A percentile compares a stretch with the other conserved stretches of the same genome.
These are phyloP conservation scores for Meandrina meandrites DNA, from an alignment of 92 coral and sea anemone genomes.

Conservation along the genomic window DNA sequence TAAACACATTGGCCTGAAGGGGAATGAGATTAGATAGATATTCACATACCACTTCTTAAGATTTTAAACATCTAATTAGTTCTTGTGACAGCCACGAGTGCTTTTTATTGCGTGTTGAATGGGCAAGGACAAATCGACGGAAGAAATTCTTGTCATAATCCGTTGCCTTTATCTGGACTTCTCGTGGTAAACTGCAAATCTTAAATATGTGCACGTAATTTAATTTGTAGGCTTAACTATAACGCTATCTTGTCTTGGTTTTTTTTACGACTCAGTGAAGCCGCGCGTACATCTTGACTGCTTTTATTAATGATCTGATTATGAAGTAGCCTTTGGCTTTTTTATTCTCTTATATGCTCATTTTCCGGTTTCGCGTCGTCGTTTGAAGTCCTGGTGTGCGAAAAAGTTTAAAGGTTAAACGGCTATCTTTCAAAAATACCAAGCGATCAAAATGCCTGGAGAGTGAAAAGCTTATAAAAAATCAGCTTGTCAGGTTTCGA, in stretches of 20 bases:
- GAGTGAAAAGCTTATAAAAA: neutral
- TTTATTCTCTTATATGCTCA: neutral
- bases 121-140: neutral
- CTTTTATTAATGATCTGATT: neutral
- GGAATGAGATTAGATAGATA: conserved; percentile 20
- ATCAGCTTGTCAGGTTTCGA: neutral
- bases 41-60: conserved; percentile 39
- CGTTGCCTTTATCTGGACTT: neutral
- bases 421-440: neutral
- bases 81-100: conserved; percentile 30
- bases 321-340: conserved; percentile 16
- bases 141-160: neutral
- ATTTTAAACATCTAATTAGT: conserved; percentile 45
- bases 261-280: neutral
- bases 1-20: conserved; percentile 39
- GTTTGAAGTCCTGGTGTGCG: neutral
- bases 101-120: conserved; percentile 28
- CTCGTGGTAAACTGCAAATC: neutral
- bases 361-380: neutral
- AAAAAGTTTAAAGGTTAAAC: conserved; percentile 16
- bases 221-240: neutral
- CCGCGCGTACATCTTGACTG: neutral
- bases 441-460: neutral
- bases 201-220: neutral
- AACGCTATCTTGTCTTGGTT: neutral